A percentile compares a stretch with the other conserved stretches of the same genome.
Conservation (phyloP, 2,113 vertebrate genomes). For the Sceloporus tristichus region DNA sequence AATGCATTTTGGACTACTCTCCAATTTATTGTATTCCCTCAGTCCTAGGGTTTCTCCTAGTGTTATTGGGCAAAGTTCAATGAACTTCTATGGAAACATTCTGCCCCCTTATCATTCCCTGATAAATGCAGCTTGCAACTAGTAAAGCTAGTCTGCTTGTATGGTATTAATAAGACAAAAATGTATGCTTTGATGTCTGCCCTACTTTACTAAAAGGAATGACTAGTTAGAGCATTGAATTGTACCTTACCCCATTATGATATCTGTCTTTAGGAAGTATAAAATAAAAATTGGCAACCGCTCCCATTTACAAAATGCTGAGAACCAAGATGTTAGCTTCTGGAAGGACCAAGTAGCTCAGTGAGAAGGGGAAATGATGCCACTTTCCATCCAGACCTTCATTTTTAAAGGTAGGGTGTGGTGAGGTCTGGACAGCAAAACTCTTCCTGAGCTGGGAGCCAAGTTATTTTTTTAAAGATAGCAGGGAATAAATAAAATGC, state of each 20-base stretch:
- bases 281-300: constrained; percentile 37
- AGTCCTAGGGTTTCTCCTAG: constrained; percentile 26
- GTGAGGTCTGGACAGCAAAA: constrained; percentile 11
- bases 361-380: not conserved
- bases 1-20: constrained; percentile 17
- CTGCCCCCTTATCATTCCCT: not conserved
- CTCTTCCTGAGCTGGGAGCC: rapidly evolving
- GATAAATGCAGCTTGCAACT: not conserved
- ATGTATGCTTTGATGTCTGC: constrained; percentile 8
- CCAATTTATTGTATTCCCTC: constrained; percentile 3
- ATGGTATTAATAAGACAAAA: constrained; percentile 18
- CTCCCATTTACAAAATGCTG: constrained; percentile 40
- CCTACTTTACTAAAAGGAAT: constrained; percentile 38
- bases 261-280: constrained; percentile 36
- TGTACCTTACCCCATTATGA: not conserved
- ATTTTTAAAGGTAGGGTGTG: constrained; percentile 8
- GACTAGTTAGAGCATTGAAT: constrained; percentile 24
- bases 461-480: not conserved
- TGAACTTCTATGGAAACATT: constrained; percentile 13
- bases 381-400: not conserved
- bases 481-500: not conserved
- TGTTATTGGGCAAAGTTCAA: not conserved
- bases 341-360: not conserved
- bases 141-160: not conserved
- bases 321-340: constrained; percentile 8